phyloP scores from a whole-genome alignment of 2,888 invertebrate species.

The Psococerastis gibbosa region DNA sequence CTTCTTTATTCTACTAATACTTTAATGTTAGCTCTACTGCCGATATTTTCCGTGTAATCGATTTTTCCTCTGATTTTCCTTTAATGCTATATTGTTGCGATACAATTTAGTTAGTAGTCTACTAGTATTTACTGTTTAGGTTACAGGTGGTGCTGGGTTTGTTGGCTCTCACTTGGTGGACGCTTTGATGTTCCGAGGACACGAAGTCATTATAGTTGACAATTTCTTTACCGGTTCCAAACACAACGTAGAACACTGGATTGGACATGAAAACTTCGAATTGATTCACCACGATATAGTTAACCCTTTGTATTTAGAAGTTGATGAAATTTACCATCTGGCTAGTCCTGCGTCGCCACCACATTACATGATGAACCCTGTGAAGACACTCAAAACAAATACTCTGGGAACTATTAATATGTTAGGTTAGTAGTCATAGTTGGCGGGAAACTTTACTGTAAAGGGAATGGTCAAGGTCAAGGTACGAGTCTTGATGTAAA shows the following conservation, averaged over 20 bases:
- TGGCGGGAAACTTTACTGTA: too few species aligned
- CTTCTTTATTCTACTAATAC: too few species aligned
- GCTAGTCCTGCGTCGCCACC: constrained; percentile 98
- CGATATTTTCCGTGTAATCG: background rate
- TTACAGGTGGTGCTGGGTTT: constrained; percentile 94
- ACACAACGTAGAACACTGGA: constrained; percentile 95
- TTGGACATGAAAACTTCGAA: constrained; percentile 98
- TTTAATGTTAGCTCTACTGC: too few species aligned
- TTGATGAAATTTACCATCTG: constrained; percentile 93
- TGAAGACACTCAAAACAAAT: constrained; percentile 98
- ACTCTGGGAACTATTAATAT: constrained; percentile 91
- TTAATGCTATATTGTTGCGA: background rate
- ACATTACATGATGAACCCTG: constrained; percentile 99
- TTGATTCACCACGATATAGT: constrained; percentile 97
- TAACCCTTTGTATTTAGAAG: constrained; percentile 92
- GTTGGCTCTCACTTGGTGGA: constrained; percentile 99
- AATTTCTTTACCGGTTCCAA: constrained; percentile 97
- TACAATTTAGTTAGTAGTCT: background rate
- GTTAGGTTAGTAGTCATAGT: constrained; percentile 47
- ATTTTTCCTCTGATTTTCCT: background rate
- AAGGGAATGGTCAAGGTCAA: too few species aligned
- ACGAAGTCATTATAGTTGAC: constrained; percentile 92
- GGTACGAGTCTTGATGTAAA: too few species aligned
- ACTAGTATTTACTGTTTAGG: constrained; percentile 31
- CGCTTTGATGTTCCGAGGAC: constrained; percentile 82